Base-by-base conservation (phyloP, 2,113 vertebrate genomes). In the Odocoileus hemionus region DNA sequence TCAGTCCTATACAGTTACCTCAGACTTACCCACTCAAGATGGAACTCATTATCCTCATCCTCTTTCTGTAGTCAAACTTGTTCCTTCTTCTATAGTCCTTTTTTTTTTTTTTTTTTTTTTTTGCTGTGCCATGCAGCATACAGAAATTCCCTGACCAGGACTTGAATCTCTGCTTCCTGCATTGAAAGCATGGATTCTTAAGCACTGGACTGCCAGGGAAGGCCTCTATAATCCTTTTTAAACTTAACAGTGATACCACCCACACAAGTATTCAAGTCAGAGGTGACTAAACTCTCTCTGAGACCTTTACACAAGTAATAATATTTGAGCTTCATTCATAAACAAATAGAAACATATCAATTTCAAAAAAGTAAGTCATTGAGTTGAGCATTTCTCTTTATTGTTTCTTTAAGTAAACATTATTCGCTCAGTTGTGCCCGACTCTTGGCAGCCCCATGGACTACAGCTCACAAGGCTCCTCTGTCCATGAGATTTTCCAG, bases 271-370 rank as follows among this genome's bases (percentile, higher is more conserved):
- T 94, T 87, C 57, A 84, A 90, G 12, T 15, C 15, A 84, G 5
- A 82, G 28, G 47, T 57, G 67, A 94, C 13, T 76, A 70, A 78
- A 28, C 60, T 93, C 76, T 91, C 17, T 80, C 47, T 80, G 50
- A 97, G 67, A 85, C 6, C 61, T 86, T 96, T 19, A 80, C 2
- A 83, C 6, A 93, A 88, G 26, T 78, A 92, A 76, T 67, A 90
- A 92, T 58, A 93, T 94, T 93, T 97, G 79, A 92, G n/a, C 8
- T 80, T 74, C 36, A 96, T 26, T 58, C 92, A 85, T 83, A 39
- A 96, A 89, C 60, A 89, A 83, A 64, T n/a, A 93, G 30, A 96
- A 97, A 94, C 33, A 4, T 64, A 70, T 57, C 23, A 54, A 9
- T 84, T 83, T 93, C 60, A 15, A 95, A 92, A 96, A 36, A 94